phyloP scores from a whole-genome alignment of 23 tunicate genomes.

The Oikopleura albicans region DNA sequence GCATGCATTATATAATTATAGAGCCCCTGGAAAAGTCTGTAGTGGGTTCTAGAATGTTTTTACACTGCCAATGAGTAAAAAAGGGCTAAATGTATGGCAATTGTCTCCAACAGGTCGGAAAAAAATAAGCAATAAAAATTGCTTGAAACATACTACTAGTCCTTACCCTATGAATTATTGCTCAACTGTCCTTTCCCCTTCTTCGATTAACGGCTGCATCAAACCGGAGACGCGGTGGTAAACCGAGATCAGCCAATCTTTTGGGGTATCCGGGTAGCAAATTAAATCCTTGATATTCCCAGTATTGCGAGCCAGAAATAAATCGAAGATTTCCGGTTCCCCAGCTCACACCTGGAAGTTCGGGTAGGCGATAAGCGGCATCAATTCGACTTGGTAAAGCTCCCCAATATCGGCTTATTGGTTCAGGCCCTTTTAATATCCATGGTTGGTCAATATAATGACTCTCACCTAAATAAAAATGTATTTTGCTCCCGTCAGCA shows the following conservation, averaged over 20 bases:
- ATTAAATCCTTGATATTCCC: neutral
- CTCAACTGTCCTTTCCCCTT: neutral
- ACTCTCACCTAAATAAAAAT: neutral
- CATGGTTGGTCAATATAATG: neutral
- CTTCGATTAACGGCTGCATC: neutral
- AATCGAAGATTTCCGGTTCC: neutral
- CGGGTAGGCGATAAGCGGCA: neutral
- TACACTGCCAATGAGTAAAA: too few relatives aligned
- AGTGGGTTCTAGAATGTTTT: too few relatives aligned
- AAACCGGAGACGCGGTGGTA: neutral
- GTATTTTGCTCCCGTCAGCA: too few relatives aligned
- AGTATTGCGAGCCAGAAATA: neutral
- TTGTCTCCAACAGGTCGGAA: too few relatives aligned
- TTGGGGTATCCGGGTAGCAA: neutral
- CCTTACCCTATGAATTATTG: too few relatives aligned
- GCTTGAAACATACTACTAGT: too few relatives aligned
- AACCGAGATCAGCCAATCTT: neutral
- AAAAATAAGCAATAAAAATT: too few relatives aligned
- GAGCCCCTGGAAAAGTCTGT: too few relatives aligned
- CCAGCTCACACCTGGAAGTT: neutral
- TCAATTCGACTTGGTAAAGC: neutral
- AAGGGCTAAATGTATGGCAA: too few relatives aligned
- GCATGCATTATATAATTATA: too few relatives aligned
- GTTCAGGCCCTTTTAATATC: neutral
- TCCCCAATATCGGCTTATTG: neutral